phyloP scores from a whole-genome alignment of 2,113 vertebrate genomes.

The Aix galericulata region DNA sequence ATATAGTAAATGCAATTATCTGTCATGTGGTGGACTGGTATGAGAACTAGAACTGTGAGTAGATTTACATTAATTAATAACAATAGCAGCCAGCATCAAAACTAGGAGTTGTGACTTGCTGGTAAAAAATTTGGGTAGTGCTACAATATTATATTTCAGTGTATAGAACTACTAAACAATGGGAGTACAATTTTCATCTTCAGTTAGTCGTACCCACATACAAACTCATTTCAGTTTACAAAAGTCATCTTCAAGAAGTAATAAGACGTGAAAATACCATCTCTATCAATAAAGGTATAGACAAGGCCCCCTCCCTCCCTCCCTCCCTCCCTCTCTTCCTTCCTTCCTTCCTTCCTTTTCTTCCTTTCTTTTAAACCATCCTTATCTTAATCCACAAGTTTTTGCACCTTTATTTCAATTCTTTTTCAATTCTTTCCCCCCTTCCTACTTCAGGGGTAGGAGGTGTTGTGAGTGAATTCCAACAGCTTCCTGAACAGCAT shows the following conservation, averaged over 20 bases:
- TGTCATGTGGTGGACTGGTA: fast-evolving
- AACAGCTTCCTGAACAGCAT: not conserved
- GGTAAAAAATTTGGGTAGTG: not conserved
- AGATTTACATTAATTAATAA: not conserved
- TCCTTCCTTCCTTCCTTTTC: too few species aligned
- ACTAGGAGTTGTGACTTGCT: not conserved
- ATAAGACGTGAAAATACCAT: constrained; percentile 21
- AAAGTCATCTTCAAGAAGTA: not conserved
- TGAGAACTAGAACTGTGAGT: not conserved
- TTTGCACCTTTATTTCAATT: too few species aligned
- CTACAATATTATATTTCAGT: not conserved
- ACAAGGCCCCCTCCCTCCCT: not conserved
- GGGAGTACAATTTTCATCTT: not conserved
- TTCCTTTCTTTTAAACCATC: too few species aligned
- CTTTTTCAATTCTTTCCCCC: too few species aligned
- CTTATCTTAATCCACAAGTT: too few species aligned
- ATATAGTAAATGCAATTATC: not conserved
- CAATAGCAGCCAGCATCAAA: not conserved
- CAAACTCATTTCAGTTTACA: constrained; percentile 9
- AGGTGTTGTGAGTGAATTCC: too few species aligned
- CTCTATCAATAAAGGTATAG: not conserved
- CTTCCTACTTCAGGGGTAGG: too few species aligned
- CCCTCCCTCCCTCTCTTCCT: too few species aligned
- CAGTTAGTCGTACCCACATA: not conserved
- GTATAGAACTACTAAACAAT: not conserved